phyloP scores from a whole-genome alignment of 1,140 invertebrate genomes.

The Gonioctena quinquepunctata region DNA sequence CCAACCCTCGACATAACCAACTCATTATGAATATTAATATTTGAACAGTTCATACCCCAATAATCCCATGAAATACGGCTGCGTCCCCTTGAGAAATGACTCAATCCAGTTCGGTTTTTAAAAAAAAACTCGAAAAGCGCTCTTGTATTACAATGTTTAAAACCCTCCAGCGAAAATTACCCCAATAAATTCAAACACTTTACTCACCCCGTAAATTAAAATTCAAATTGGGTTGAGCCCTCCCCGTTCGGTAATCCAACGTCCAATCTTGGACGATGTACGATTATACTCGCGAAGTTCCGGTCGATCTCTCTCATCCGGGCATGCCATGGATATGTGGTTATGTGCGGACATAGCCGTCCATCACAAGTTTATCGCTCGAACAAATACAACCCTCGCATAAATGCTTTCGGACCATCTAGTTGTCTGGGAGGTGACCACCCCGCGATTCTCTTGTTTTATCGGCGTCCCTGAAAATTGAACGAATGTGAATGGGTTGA shows the following conservation, averaged over 20 bases:
- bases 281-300: slow-evolving; percentile 50
- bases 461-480: slow-evolving; percentile 16
- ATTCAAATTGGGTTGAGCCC: slow-evolving; percentile 54
- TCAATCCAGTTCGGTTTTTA: slow-evolving; percentile 2
- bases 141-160: slow-evolving; percentile 10
- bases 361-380: slow-evolving; percentile 55
- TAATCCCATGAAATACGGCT: background rate
- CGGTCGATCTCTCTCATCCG: slow-evolving; percentile 48
- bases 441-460: slow-evolving; percentile 12
- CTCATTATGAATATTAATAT: background rate
- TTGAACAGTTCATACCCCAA: background rate
- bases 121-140: background rate
- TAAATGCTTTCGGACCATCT: slow-evolving; percentile 46
- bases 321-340: slow-evolving; percentile 47
- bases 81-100: background rate
- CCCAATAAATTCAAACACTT: slow-evolving; percentile 48
- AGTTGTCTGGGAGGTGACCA: slow-evolving; percentile 35
- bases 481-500: background rate
- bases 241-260: slow-evolving; percentile 41
- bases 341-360: slow-evolving; percentile 57
- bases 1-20: no score
- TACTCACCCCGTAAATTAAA: slow-evolving; percentile 55
- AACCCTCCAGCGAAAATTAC: slow-evolving; percentile 29
- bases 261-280: slow-evolving; percentile 54
- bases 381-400: slow-evolving; percentile 55